These are phyloP conservation scores for Drosophila pegasa DNA, from an alignment of 2,888 invertebrate species.

Conservation along the genomic window DNA sequence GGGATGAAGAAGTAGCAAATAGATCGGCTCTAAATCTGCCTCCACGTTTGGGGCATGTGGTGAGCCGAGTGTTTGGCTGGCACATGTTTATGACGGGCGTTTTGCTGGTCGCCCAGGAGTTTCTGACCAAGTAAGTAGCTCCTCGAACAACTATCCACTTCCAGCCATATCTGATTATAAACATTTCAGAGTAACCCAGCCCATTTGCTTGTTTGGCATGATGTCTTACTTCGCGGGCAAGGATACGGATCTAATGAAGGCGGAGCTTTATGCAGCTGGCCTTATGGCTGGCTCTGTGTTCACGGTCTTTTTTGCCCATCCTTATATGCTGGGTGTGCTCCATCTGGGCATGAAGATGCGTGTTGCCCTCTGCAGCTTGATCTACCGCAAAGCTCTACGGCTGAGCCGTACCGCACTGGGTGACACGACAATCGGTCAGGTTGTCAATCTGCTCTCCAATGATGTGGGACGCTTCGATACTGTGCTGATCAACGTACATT, in stretches of 20 bases:
- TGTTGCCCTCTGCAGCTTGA: conserved; percentile 88
- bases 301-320: conserved; percentile 92
- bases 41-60: conserved; percentile 84
- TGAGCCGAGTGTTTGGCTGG: conserved; percentile 87
- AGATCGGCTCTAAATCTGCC: conserved; percentile 71
- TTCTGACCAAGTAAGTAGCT: conserved; percentile 85
- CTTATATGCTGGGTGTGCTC: conserved; percentile 91
- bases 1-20: conserved; percentile 86
- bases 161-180: background rate
- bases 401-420: conserved; percentile 90
- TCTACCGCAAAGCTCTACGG: conserved; percentile 88
- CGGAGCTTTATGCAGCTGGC: conserved; percentile 90
- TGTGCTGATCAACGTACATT: conserved; percentile 94
- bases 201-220: conserved; percentile 87
- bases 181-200: conserved; percentile 87
- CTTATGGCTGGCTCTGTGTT: conserved; percentile 90
- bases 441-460: conserved; percentile 96
- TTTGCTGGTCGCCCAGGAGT: conserved; percentile 87
- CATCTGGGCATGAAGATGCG: conserved; percentile 89
- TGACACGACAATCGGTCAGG: conserved; percentile 90
- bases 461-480: conserved; percentile 90
- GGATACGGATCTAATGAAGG: conserved; percentile 84
- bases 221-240: conserved; percentile 86
- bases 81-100: conserved; percentile 87
- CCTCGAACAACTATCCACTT: background rate